Conservation (phyloP, 2,888 invertebrate genomes). For the Slavum lentiscoides region DNA sequence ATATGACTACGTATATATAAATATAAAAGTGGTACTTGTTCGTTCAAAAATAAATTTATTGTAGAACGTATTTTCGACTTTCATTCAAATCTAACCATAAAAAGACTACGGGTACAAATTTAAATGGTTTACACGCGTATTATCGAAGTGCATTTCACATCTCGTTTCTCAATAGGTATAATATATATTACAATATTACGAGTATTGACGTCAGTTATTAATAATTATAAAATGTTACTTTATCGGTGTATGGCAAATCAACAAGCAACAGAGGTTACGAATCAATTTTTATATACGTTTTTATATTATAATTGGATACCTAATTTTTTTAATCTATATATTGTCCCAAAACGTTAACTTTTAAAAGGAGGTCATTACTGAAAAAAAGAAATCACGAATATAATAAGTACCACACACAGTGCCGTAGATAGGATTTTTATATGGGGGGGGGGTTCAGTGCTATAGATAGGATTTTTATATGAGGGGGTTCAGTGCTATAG, state of each 20-base stretch:
- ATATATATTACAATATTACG: too few relatives aligned
- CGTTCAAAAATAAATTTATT: too few relatives aligned
- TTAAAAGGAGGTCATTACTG: neutral
- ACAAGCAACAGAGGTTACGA: slow-evolving; percentile 11
- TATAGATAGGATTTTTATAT: too few relatives aligned
- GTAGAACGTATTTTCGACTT: too few relatives aligned
- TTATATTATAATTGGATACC: slow-evolving; percentile 1
- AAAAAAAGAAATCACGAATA: neutral
- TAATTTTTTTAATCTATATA: neutral
- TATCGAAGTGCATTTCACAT: neutral
- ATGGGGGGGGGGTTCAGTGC: too few relatives aligned
- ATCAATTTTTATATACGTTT: neutral
- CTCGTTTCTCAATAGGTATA: neutral
- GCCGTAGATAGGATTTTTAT: too few relatives aligned
- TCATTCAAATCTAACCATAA: too few relatives aligned
- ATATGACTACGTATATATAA: too few relatives aligned
- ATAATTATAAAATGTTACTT: neutral
- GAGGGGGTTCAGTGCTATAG: too few relatives aligned
- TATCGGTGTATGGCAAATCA: slow-evolving; percentile 12
- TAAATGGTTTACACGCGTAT: neutral
- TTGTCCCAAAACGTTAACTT: neutral
- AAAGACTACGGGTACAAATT: neutral
- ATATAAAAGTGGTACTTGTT: too few relatives aligned
- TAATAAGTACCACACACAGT: neutral
- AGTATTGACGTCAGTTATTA: neutral